These are phyloP conservation scores for Cheiracanthium punctorium DNA, from an alignment of 2,888 invertebrate species.

Conservation along the genomic window DNA sequence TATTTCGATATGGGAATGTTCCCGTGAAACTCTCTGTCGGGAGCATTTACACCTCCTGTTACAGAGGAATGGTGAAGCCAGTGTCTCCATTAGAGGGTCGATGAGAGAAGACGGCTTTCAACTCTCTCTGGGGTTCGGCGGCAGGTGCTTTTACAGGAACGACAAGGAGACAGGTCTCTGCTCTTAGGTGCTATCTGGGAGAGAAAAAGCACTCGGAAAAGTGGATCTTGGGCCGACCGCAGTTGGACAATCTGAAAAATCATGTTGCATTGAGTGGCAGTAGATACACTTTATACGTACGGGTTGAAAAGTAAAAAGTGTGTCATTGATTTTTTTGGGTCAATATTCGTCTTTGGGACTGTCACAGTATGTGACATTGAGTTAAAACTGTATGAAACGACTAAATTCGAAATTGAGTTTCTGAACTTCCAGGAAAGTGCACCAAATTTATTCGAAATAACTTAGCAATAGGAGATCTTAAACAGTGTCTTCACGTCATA, in stretches of 20 bases:
- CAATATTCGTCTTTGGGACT: too few species aligned
- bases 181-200: slow-evolving; percentile 47
- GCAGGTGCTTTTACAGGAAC: slow-evolving; percentile 33
- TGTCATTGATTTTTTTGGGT: neutral
- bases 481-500: too few species aligned
- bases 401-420: too few species aligned
- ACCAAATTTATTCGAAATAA: too few species aligned
- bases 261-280: too few species aligned
- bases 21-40: slow-evolving; percentile 58
- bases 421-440: too few species aligned
- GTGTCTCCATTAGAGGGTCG: slow-evolving; percentile 66
- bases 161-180: slow-evolving; percentile 50
- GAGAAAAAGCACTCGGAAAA: slow-evolving; percentile 22
- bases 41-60: slow-evolving; percentile 1
- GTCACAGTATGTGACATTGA: too few species aligned
- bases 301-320: too few species aligned
- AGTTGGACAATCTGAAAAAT: slow-evolving; percentile 45
- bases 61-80: slow-evolving; percentile 35
- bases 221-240: slow-evolving; percentile 34
- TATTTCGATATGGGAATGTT: slow-evolving; percentile 31
- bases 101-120: slow-evolving; percentile 44
- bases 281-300: too few species aligned
- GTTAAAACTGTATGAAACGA: too few species aligned
- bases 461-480: too few species aligned
- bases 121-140: slow-evolving; percentile 27